Evolutionary conservation across 2,888 invertebrate species (phyloP).

Genomic region (Heliconius ismenius): DNA sequence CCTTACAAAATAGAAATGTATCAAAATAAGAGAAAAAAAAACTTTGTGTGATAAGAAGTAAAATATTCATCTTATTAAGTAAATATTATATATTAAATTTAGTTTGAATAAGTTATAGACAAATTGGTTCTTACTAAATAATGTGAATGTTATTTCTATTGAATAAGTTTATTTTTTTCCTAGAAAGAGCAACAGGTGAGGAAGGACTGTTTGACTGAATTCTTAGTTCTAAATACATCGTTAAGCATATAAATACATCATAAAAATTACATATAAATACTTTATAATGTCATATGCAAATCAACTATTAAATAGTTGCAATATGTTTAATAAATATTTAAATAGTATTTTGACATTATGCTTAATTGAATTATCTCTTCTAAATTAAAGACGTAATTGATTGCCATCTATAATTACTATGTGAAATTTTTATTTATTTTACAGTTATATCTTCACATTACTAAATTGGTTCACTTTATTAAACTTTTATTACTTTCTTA

Average conservation of each 20-base stretch:
- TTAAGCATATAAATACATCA: not conserved
- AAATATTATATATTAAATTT: too few species aligned
- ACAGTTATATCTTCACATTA: conserved; percentile 16
- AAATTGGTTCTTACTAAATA: too few species aligned
- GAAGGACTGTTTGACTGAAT: not conserved
- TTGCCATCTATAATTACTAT: conserved; percentile 18
- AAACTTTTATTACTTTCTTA: conserved; percentile 17
- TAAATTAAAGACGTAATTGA: conserved; percentile 21
- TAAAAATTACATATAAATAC: not conserved
- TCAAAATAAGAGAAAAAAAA: not conserved
- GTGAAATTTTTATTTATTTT: conserved; percentile 18
- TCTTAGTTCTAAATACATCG: not conserved
- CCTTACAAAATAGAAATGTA: too few species aligned
- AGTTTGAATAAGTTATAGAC: too few species aligned
- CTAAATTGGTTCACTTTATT: conserved; percentile 18
- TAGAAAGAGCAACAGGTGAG: not conserved
- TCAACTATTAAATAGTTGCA: not conserved
- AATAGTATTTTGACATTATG: conserved; percentile 19
- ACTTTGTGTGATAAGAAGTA: not conserved
- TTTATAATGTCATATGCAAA: not conserved
- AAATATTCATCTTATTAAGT: not conserved
- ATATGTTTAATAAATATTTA: not conserved
- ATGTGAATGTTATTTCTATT: too few species aligned
- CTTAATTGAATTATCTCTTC: conserved; percentile 22
- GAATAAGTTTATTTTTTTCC: not conserved